Evolutionary conservation across 2,797 vertebrate species (phyloP).

Genomic region (Spinus pinus): DNA sequence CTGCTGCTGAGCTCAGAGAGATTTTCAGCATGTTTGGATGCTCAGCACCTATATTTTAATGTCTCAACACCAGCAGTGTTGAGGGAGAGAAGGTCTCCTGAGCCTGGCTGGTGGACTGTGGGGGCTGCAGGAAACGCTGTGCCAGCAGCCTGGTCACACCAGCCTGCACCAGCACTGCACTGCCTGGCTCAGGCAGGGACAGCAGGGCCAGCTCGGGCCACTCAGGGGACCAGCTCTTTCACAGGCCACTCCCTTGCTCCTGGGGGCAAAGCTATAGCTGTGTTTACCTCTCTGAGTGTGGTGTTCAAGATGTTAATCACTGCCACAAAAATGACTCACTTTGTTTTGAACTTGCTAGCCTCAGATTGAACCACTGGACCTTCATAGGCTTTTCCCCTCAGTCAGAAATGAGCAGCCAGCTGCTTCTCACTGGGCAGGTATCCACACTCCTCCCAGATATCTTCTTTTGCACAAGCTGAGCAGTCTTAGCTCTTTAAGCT

Average conservation of each 20-base stretch:
- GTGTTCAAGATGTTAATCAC: background rate
- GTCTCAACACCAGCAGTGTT: background rate
- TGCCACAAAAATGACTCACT: background rate
- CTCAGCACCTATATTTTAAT: background rate
- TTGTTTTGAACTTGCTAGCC: background rate
- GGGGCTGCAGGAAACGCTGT: fast-evolving
- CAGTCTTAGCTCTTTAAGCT: background rate
- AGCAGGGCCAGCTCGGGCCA: background rate
- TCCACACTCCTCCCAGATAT: background rate
- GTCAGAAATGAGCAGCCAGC: background rate
- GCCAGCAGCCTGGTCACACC: background rate
- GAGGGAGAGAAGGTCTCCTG: background rate
- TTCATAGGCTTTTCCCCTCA: background rate
- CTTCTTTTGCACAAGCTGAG: background rate
- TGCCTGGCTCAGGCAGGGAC: background rate
- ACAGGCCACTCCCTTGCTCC: background rate
- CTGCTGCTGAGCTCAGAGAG: background rate
- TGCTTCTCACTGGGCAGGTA: background rate
- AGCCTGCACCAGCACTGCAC: fast-evolving
- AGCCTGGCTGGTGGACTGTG: background rate
- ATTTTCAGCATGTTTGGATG: background rate
- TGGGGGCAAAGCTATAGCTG: background rate
- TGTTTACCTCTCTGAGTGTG: background rate
- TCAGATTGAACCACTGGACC: background rate
- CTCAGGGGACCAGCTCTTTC: background rate